Evolutionary conservation across 2,888 invertebrate species (phyloP).

Genomic region (Sinelater perroti): DNA sequence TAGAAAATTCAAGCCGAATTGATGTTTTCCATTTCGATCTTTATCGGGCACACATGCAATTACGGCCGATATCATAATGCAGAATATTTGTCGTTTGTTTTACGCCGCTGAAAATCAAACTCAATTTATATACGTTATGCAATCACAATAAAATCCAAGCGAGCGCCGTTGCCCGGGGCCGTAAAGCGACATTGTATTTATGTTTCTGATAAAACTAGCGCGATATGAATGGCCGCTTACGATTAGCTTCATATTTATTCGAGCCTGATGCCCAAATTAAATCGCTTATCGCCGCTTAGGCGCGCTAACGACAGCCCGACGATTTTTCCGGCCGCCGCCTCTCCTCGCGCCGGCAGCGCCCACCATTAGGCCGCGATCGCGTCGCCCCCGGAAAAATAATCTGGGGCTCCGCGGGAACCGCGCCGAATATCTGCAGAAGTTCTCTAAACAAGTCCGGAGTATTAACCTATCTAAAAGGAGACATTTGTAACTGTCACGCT

Average conservation of each 20-base stretch:
- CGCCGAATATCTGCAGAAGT: constrained; percentile 13
- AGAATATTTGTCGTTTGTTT: too few species aligned
- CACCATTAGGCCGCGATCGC: too few species aligned
- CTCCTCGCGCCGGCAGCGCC: too few species aligned
- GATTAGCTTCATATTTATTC: constrained; percentile 7
- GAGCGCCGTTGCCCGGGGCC: constrained; percentile 3
- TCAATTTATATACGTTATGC: constrained; percentile 2
- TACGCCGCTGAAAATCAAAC: constrained; percentile 16
- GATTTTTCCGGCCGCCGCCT: too few species aligned
- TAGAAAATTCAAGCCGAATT: too few species aligned
- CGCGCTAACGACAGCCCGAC: constrained; percentile 16
- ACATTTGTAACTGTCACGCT: constrained; percentile 46
- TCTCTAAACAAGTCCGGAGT: constrained; percentile 29
- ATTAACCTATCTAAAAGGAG: constrained; percentile 37
- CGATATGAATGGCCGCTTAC: background rate
- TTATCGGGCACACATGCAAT: too few species aligned
- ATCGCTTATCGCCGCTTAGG: constrained; percentile 1
- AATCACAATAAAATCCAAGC: constrained; percentile 19
- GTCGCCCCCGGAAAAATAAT: constrained; percentile 3
- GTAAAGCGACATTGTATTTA: constrained; percentile 22
- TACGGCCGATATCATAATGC: too few species aligned
- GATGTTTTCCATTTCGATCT: too few species aligned
- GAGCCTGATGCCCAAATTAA: constrained; percentile 14
- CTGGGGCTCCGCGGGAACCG: background rate
- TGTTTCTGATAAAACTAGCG: constrained; percentile 13